phyloP scores from a whole-genome alignment of 2,888 invertebrate genomes.

The Pseudeuparius sepicola region DNA sequence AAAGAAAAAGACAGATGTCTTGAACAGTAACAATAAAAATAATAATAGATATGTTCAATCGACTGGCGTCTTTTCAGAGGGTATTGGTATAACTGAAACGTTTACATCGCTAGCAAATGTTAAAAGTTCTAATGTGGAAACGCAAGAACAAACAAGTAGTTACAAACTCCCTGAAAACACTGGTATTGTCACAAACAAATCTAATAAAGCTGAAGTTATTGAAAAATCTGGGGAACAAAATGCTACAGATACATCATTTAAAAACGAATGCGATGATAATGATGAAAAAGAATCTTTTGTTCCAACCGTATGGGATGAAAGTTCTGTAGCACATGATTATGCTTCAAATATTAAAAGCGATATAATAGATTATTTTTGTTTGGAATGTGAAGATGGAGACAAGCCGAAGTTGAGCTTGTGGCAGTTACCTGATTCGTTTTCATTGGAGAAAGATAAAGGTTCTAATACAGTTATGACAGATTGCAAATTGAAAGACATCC shows the following conservation, averaged over 20 bases:
- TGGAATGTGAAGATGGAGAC: background rate
- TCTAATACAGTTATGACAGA: too few species aligned
- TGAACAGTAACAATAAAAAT: background rate
- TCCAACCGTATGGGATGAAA: background rate
- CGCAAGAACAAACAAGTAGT: background rate
- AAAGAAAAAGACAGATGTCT: background rate
- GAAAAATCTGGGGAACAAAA: constrained; percentile 1
- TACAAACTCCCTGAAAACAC: background rate
- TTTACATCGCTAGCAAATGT: background rate
- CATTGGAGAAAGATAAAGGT: background rate
- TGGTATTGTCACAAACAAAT: too few species aligned
- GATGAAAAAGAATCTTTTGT: background rate
- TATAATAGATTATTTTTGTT: too few species aligned
- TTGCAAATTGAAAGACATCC: background rate
- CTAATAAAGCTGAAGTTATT: too few species aligned
- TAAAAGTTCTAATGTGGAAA: background rate
- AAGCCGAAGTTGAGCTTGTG: background rate
- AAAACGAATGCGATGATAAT: constrained; percentile 1
- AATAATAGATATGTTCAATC: constrained; percentile 18
- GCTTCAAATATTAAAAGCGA: too few species aligned
- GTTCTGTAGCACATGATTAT: too few species aligned
- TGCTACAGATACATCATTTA: background rate
- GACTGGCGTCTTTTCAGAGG: constrained; percentile 20
- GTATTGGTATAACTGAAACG: too few species aligned
- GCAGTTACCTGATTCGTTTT: background rate